phyloP scores from a whole-genome alignment of 2,888 invertebrate species.

The Copidosoma aretas region DNA sequence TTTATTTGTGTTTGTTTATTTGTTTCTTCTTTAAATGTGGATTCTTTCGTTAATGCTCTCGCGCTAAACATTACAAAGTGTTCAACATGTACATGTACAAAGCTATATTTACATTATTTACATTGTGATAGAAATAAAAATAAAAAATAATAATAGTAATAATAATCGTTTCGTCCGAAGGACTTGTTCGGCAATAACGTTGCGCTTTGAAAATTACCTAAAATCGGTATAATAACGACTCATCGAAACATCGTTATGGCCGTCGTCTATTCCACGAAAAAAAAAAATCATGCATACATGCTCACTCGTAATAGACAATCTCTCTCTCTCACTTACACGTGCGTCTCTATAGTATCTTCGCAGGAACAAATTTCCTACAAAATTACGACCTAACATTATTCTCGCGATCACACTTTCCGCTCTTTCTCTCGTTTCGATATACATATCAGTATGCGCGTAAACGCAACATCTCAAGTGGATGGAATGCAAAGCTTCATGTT shows the following conservation, averaged over 20 bases:
- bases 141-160: too few relatives aligned
- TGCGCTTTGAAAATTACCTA: slow-evolving; percentile 37
- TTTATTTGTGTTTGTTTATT: too few relatives aligned
- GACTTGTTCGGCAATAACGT: slow-evolving; percentile 44
- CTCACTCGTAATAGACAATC: too few relatives aligned
- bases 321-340: too few relatives aligned
- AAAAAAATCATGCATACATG: slow-evolving; percentile 13
- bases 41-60: slow-evolving; percentile 48
- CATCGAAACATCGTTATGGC: slow-evolving; percentile 16
- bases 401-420: neutral
- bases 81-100: slow-evolving; percentile 69
- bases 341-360: neutral
- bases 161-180: slow-evolving; percentile 20
- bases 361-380: slow-evolving; percentile 15
- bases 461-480: slow-evolving; percentile 18
- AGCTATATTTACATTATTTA: slow-evolving; percentile 67
- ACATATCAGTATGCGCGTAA: neutral
- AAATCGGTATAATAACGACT: slow-evolving; percentile 9
- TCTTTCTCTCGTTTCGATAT: neutral
- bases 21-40: slow-evolving; percentile 46
- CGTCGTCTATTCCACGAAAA: slow-evolving; percentile 13
- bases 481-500: slow-evolving; percentile 17
- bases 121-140: slow-evolving; percentile 45
- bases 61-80: slow-evolving; percentile 59
- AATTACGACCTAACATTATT: neutral